These are phyloP conservation scores for Xiphophorus birchmanni DNA, from an alignment of 2,797 vertebrate genomes.

Conservation along the genomic window DNA sequence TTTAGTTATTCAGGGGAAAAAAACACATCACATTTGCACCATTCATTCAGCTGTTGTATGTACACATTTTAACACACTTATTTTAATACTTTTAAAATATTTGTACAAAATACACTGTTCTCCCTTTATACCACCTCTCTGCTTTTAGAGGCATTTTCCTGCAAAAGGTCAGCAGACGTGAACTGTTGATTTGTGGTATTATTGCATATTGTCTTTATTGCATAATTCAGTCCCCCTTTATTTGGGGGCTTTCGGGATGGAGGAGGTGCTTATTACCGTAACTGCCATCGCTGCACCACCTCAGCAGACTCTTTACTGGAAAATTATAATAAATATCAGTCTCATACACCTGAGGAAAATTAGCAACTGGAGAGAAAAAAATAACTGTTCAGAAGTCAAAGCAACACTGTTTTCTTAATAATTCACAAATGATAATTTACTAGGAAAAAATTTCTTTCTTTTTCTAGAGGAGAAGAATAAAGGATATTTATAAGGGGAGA, in stretches of 20 bases:
- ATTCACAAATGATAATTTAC: slow-evolving; percentile 9
- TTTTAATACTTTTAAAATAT: slow-evolving; percentile 82
- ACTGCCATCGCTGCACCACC: slow-evolving; percentile 38
- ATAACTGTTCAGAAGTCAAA: slow-evolving; percentile 52
- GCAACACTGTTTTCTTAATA: slow-evolving; percentile 32
- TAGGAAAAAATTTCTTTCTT: neutral
- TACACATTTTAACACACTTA: slow-evolving; percentile 77
- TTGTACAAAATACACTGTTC: slow-evolving; percentile 84
- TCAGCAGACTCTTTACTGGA: slow-evolving; percentile 35
- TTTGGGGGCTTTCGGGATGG: slow-evolving; percentile 35
- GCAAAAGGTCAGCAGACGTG: slow-evolving; percentile 60
- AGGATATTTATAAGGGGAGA: slow-evolving; percentile 42
- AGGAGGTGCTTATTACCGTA: slow-evolving; percentile 42
- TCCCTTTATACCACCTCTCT: slow-evolving; percentile 73
- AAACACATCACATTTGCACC: slow-evolving; percentile 73
- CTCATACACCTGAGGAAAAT: slow-evolving; percentile 63
- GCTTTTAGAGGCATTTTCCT: slow-evolving; percentile 62
- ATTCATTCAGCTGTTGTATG: slow-evolving; percentile 74
- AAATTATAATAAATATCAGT: slow-evolving; percentile 71
- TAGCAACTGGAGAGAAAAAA: slow-evolving; percentile 44
- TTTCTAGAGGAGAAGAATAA: slow-evolving; percentile 53
- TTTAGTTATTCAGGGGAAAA: slow-evolving; percentile 72
- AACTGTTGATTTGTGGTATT: slow-evolving; percentile 62
- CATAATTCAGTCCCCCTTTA: slow-evolving; percentile 68
- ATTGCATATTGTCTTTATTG: slow-evolving; percentile 78